Conservation (phyloP, 2,888 invertebrate genomes). For the Chrysolina haemoptera region DNA sequence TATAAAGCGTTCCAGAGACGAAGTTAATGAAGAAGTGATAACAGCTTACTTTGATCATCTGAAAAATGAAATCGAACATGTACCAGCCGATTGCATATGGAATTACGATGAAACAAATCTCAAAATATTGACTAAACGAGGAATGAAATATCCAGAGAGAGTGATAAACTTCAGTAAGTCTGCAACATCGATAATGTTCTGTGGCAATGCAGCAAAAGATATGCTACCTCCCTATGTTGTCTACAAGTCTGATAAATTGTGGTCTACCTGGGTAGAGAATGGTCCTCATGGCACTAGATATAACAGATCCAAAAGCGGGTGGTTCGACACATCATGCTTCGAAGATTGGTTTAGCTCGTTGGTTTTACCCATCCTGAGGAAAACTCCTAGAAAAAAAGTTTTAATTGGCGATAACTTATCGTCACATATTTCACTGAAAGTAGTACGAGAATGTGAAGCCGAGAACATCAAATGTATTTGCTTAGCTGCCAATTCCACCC, state of each 20-base stretch:
- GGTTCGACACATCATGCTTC: constrained; percentile 43
- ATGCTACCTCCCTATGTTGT: too few relatives aligned
- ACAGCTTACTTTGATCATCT: constrained; percentile 21
- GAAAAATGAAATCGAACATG: constrained; percentile 21
- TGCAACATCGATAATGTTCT: constrained; percentile 35
- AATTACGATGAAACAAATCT: constrained; percentile 55
- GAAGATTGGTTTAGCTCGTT: constrained; percentile 50
- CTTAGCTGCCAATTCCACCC: constrained; percentile 56
- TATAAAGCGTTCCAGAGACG: constrained; percentile 35
- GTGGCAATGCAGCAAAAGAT: too few relatives aligned
- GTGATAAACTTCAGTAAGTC: constrained; percentile 33
- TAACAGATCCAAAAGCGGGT: constrained; percentile 41
- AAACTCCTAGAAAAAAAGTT: too few relatives aligned
- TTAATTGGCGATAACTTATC: too few relatives aligned
- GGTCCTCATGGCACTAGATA: constrained; percentile 42
- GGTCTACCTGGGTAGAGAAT: constrained; percentile 44
- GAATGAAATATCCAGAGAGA: constrained; percentile 52
- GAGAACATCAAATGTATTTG: constrained; percentile 57
- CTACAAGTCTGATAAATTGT: too few relatives aligned
- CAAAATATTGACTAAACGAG: constrained; percentile 49
- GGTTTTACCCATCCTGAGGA: constrained; percentile 42
- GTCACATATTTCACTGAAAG: constrained; percentile 49
- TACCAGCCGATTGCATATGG: constrained; percentile 37
- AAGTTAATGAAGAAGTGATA: constrained; percentile 22
- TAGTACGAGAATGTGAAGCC: constrained; percentile 56